Conservation (phyloP, 2,113 vertebrate genomes). For the Piaya cayana region DNA sequence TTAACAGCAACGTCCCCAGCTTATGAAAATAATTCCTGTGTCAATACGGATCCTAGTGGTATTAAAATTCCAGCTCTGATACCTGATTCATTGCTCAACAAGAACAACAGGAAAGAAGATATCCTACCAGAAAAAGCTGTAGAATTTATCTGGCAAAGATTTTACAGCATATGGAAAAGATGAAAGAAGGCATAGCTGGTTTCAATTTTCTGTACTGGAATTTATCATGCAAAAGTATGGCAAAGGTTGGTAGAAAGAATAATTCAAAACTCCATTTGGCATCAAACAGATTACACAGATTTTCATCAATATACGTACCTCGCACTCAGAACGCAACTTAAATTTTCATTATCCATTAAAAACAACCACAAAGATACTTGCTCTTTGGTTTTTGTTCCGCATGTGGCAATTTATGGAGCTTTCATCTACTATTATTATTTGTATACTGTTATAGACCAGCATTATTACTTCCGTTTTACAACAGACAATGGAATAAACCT, state of each 20-base stretch:
- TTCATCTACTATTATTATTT: not conserved
- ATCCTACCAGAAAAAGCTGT: not conserved
- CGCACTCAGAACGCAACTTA: not conserved
- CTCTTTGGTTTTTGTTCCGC: not conserved
- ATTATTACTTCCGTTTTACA: not conserved
- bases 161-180: not conserved
- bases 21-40: not conserved
- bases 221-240: not conserved
- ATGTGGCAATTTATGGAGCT: not conserved
- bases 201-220: constrained; percentile 22
- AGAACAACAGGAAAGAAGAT: not conserved
- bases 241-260: not conserved
- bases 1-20: not conserved
- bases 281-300: not conserved
- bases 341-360: not conserved
- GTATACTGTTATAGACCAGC: not conserved
- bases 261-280: not conserved
- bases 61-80: not conserved
- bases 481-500: not conserved
- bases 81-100: not conserved
- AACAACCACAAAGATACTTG: not conserved
- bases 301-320: not conserved
- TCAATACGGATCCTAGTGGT: not conserved
- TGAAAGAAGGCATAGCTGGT: constrained; percentile 8
- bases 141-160: not conserved